Evolutionary conservation across 2,797 vertebrate genomes (phyloP).

Genomic region (Steatocranus sp.): DNA sequence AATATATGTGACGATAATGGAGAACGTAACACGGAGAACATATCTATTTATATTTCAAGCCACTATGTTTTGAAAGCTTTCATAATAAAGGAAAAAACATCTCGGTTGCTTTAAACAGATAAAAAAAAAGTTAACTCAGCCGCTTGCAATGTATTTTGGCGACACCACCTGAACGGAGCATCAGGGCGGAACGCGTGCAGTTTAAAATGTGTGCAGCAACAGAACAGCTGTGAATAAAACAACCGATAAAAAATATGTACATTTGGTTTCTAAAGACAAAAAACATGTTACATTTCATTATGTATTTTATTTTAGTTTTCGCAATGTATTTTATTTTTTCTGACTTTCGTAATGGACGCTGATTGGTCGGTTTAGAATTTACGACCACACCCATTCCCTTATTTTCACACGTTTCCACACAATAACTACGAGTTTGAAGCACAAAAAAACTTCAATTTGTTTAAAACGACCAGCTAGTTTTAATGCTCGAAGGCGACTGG

Average conservation of each 20-base stretch:
- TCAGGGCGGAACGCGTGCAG: neutral
- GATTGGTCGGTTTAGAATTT: neutral
- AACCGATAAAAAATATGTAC: neutral
- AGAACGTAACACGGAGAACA: neutral
- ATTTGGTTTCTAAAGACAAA: neutral
- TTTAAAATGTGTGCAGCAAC: neutral
- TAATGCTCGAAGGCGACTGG: neutral
- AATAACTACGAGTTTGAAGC: neutral
- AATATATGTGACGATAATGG: too few species aligned
- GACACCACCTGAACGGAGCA: neutral
- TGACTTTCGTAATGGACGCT: neutral
- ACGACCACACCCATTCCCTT: accelerated
- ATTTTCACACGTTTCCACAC: neutral
- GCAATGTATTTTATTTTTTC: neutral
- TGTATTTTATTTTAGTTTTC: neutral
- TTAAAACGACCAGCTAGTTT: accelerated
- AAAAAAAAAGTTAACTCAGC: neutral
- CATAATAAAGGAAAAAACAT: neutral
- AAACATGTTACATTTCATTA: neutral
- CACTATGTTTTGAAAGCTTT: neutral
- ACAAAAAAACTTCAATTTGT: neutral
- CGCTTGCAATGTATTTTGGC: accelerated
- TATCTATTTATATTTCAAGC: neutral
- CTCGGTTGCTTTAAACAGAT: neutral
- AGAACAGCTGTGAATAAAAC: accelerated